Evolutionary conservation across 2,797 vertebrate genomes (phyloP).

Genomic region (Sparus aurata): DNA sequence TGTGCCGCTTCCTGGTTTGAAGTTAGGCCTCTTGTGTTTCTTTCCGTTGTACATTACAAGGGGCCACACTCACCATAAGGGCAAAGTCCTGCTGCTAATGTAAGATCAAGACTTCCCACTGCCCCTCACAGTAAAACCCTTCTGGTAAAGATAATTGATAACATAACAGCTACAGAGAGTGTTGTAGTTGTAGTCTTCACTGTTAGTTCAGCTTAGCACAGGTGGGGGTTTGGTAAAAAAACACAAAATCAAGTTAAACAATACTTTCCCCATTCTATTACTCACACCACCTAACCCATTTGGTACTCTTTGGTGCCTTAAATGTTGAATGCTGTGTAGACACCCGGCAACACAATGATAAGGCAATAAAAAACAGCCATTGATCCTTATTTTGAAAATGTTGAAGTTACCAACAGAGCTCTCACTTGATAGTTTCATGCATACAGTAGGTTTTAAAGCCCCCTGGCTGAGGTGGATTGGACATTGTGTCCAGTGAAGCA

Average conservation of each 20-base stretch:
- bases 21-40: too few relatives aligned
- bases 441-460: conserved; percentile 8
- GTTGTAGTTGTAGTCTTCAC: background rate
- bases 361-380: background rate
- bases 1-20: background rate
- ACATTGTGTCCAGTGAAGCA: conserved; percentile 35
- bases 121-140: background rate
- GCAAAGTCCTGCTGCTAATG: background rate
- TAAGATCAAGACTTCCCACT: background rate
- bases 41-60: too few relatives aligned
- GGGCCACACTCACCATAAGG: background rate
- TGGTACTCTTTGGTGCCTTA: too few relatives aligned
- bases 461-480: conserved; percentile 21
- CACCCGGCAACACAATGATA: background rate
- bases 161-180: background rate
- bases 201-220: background rate
- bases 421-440: conserved; percentile 13
- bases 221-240: background rate
- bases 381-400: conserved; percentile 19
- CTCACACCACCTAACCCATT: background rate
- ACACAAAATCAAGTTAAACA: background rate
- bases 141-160: background rate
- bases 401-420: background rate
- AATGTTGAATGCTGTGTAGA: too few relatives aligned
- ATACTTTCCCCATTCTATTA: background rate